Conservation (phyloP, 2,888 invertebrate species). For the Cerceris rybyensis region DNA sequence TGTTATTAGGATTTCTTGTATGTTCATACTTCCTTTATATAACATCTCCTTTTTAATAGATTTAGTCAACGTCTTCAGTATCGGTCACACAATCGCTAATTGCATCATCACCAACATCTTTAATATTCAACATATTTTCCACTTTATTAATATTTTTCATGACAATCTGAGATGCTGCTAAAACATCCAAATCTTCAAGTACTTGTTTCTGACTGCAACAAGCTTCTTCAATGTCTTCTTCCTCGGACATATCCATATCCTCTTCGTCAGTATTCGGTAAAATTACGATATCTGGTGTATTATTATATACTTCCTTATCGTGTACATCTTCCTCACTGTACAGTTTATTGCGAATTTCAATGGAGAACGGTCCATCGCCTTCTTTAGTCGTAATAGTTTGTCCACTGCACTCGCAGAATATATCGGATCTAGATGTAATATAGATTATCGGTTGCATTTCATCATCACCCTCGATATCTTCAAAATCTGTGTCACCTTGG, state of each 20-base stretch:
- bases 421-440: conserved; percentile 69
- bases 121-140: conserved; percentile 68
- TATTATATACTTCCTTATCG: background rate
- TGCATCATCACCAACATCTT: conserved; percentile 68
- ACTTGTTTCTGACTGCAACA: conserved; percentile 66
- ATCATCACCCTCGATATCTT: conserved; percentile 77
- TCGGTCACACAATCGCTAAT: conserved; percentile 77
- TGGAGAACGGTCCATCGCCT: conserved; percentile 79
- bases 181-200: conserved; percentile 70
- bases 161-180: conserved; percentile 74
- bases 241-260: conserved; percentile 78
- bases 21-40: background rate
- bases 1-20: background rate
- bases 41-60: background rate
- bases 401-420: conserved; percentile 74
- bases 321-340: conserved; percentile 48
- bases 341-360: conserved; percentile 78
- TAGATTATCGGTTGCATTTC: conserved; percentile 68
- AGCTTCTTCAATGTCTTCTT: conserved; percentile 73
- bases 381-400: conserved; percentile 79
- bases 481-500: conserved; percentile 78
- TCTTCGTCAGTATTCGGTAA: conserved; percentile 77
- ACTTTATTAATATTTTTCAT: conserved; percentile 76
- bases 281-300: conserved; percentile 63
- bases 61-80: conserved; percentile 77